phyloP scores from a whole-genome alignment of 2,797 vertebrate species.

The Thamnophis elegans region DNA sequence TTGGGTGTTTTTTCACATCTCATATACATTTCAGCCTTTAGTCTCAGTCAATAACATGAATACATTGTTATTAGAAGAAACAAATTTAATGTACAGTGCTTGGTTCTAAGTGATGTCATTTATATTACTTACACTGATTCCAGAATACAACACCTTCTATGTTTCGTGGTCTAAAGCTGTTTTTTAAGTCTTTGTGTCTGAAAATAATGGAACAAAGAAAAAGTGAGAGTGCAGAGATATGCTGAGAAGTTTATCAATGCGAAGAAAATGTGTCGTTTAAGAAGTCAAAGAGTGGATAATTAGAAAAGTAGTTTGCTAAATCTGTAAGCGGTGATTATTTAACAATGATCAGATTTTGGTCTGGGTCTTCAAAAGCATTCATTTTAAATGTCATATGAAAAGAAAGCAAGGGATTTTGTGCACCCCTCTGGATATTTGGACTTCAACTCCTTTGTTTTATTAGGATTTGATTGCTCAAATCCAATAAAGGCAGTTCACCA shows the following conservation, averaged over 20 bases:
- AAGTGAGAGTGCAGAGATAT: slow-evolving; percentile 35
- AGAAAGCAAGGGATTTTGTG: neutral
- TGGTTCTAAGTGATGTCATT: slow-evolving; percentile 20
- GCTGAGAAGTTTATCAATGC: slow-evolving; percentile 36
- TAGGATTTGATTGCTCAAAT: slow-evolving; percentile 5
- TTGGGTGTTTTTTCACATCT: neutral
- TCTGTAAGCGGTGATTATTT: neutral
- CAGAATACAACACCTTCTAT: accelerated
- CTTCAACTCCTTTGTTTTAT: neutral
- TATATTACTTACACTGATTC: neutral
- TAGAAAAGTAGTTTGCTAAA: neutral
- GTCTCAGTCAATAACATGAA: neutral
- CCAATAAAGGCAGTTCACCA: neutral
- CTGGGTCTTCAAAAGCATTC: neutral
- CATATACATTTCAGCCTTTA: neutral
- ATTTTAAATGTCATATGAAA: neutral
- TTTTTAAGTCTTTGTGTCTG: neutral
- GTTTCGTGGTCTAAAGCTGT: slow-evolving; percentile 8
- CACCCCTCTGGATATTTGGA: neutral
- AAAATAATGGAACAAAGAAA: neutral
- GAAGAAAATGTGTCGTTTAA: neutral
- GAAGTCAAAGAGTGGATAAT: slow-evolving; percentile 20
- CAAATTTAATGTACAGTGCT: slow-evolving; percentile 7
- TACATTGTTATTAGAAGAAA: slow-evolving; percentile 9
- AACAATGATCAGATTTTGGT: neutral